phyloP scores from a whole-genome alignment of 2,113 vertebrate genomes.

The Carassius carassius region DNA sequence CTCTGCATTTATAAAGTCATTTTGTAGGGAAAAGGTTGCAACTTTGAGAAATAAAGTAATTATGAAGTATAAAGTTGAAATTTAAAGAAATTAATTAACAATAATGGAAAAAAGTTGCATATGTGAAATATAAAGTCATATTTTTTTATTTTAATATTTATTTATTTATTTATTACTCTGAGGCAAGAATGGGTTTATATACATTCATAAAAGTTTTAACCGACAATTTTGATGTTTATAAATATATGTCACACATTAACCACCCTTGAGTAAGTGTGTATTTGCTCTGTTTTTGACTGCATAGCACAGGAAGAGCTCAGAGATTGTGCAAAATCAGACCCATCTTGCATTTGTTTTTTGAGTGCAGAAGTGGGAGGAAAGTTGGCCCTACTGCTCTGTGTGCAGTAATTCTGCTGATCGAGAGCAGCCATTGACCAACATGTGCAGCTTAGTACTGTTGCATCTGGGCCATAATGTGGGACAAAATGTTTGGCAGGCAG shows the following conservation, averaged over 20 bases:
- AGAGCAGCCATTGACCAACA: constrained; percentile 45
- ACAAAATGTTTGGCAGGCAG: constrained; percentile 62
- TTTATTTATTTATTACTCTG: too few relatives aligned
- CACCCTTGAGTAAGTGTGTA: not conserved
- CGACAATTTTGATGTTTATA: not conserved
- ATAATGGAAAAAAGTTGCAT: not conserved
- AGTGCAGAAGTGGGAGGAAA: not conserved
- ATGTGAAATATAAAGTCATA: not conserved
- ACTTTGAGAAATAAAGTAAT: too few relatives aligned
- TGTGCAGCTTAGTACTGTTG: constrained; percentile 49
- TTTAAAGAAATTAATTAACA: not conserved
- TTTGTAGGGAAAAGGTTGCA: too few relatives aligned
- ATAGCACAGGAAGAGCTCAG: constrained; percentile 6
- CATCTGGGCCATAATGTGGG: constrained; percentile 61
- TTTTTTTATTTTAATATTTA: too few relatives aligned
- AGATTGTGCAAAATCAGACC: constrained; percentile 41
- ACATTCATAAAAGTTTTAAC: not conserved
- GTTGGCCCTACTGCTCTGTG: constrained; percentile 16
- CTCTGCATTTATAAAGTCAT: too few relatives aligned
- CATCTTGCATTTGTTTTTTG: constrained; percentile 11
- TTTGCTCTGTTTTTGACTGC: not conserved
- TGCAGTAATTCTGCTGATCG: constrained; percentile 33
- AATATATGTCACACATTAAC: not conserved
- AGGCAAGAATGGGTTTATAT: not conserved
- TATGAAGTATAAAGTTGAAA: too few relatives aligned